These are phyloP conservation scores for Kryptolebias marmoratus DNA, from an alignment of 2,113 vertebrate genomes.

Conservation along the genomic window DNA sequence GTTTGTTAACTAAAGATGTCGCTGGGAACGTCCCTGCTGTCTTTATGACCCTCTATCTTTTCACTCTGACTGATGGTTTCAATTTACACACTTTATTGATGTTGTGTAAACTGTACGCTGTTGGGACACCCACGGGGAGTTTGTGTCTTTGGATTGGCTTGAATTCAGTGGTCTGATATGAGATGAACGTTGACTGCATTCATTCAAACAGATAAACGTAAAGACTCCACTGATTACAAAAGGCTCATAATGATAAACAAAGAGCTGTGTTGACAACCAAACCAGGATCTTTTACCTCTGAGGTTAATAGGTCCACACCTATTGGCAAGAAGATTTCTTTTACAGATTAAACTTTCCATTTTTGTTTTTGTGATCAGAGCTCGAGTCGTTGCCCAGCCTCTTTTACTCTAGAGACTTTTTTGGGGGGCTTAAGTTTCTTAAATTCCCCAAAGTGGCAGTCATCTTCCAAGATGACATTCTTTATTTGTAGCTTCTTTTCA, in stretches of 20 bases:
- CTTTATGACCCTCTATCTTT: background rate
- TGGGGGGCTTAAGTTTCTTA: too few relatives aligned
- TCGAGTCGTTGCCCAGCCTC: too few relatives aligned
- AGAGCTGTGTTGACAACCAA: background rate
- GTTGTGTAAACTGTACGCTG: background rate
- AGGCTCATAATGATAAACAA: slow-evolving; percentile 1
- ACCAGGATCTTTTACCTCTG: background rate
- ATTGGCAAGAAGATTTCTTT: too few relatives aligned
- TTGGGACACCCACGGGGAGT: background rate
- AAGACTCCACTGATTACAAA: background rate
- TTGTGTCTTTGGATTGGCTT: slow-evolving; percentile 1
- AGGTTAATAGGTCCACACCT: background rate
- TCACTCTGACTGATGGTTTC: slow-evolving; percentile 10
- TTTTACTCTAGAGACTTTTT: background rate
- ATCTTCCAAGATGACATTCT: background rate
- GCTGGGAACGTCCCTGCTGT: background rate
- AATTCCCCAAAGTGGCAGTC: background rate
- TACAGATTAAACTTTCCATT: background rate
- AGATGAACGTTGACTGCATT: background rate
- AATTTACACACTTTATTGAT: background rate
- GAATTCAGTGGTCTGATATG: slow-evolving; percentile 32
- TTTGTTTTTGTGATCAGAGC: background rate
- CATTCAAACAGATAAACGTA: background rate
- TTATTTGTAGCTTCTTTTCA: too few relatives aligned
- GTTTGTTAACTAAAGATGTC: background rate